Conservation (phyloP, 2,113 vertebrate species). For the Corythornis cristatus region DNA sequence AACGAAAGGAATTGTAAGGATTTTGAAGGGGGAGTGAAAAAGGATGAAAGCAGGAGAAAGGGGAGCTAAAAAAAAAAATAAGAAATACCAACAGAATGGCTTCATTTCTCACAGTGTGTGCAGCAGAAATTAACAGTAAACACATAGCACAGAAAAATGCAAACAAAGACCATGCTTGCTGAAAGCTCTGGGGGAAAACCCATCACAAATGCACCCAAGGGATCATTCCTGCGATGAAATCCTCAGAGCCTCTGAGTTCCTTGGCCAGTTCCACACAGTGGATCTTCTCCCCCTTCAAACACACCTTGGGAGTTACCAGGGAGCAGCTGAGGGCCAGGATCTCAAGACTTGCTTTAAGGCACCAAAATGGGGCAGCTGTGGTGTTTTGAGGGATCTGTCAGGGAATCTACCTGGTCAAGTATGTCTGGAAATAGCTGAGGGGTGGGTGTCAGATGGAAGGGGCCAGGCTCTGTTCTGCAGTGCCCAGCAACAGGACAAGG, state of each 20-base stretch:
- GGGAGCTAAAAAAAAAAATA: neutral
- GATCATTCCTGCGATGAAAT: neutral
- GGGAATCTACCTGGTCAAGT: neutral
- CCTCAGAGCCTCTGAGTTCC: neutral
- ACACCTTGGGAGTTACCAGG: neutral
- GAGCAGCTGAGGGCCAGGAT: neutral
- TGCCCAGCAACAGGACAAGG: no score
- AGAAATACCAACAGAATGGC: neutral
- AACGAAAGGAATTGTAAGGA: constrained; percentile 72
- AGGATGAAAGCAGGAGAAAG: constrained; percentile 39
- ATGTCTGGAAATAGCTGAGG: no score
- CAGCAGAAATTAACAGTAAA: constrained; percentile 54
- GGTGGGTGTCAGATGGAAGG: no score
- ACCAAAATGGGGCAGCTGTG: neutral
- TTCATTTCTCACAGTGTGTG: constrained; percentile 59
- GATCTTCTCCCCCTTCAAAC: neutral
- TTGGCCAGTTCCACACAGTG: neutral
- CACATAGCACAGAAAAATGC: constrained; percentile 44
- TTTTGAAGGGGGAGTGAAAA: neutral
- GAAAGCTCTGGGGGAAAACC: neutral
- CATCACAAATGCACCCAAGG: neutral
- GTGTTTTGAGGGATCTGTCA: neutral
- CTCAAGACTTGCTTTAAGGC: neutral
- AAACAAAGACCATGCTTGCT: constrained; percentile 32
- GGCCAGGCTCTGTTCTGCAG: no score